Percentiles rank a stretch among this genome's conserved stretches.
Evolutionary conservation across 2,797 vertebrate genomes (phyloP).

Genomic region (Eleutherodactylus coqui): DNA sequence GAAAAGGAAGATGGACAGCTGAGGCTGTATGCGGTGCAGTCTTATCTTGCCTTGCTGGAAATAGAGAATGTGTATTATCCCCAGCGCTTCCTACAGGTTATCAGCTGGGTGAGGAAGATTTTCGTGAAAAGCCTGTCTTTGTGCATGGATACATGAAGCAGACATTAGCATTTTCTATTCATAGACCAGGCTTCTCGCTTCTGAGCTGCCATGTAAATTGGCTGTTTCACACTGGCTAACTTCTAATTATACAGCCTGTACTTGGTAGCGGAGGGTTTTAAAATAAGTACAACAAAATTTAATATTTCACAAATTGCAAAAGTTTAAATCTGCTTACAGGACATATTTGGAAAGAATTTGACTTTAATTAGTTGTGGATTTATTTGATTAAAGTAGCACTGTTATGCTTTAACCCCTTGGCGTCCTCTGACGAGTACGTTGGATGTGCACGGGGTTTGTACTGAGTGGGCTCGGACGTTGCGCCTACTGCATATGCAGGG

Average conservation of each 20-base stretch:
- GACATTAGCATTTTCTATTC: slow-evolving; percentile 55
- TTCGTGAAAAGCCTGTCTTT: slow-evolving; percentile 42
- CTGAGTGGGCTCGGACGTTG: too few relatives aligned
- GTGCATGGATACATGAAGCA: slow-evolving; percentile 23
- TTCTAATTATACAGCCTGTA: slow-evolving; percentile 46
- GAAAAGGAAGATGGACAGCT: slow-evolving; percentile 86
- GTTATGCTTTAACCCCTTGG: background rate
- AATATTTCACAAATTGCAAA: slow-evolving; percentile 18
- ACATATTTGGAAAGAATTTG: background rate
- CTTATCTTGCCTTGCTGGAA: slow-evolving; percentile 85
- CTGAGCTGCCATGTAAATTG: slow-evolving; percentile 53
- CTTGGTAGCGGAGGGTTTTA: slow-evolving; percentile 33
- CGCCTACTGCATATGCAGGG: too few relatives aligned
- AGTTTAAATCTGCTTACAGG: slow-evolving; percentile 50
- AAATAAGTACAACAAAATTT: slow-evolving; percentile 24
- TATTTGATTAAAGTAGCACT: slow-evolving; percentile 23
- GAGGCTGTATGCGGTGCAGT: slow-evolving; percentile 87
- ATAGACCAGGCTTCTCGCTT: slow-evolving; percentile 27
- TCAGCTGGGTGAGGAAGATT: slow-evolving; percentile 90
- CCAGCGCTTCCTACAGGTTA: slow-evolving; percentile 94
- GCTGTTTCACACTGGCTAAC: slow-evolving; percentile 51
- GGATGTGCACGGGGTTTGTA: too few relatives aligned
- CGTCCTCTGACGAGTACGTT: too few relatives aligned
- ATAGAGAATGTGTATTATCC: slow-evolving; percentile 78
- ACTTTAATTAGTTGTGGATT: slow-evolving; percentile 50